Conservation (phyloP, 2,797 vertebrate genomes). For the Lateolabrax maculatus region DNA sequence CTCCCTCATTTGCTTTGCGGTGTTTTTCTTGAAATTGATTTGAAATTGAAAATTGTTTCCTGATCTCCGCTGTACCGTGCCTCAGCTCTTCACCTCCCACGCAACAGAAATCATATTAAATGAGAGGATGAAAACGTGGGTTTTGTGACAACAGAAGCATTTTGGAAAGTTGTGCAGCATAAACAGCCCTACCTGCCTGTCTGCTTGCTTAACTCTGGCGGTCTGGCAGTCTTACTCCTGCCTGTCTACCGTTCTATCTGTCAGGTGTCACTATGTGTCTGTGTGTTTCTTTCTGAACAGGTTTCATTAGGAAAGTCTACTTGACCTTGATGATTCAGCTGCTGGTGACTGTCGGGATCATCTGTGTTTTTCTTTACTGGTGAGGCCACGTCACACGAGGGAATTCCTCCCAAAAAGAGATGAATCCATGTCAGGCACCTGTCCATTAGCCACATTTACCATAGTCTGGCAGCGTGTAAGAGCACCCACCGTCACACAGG, state of each 20-base stretch:
- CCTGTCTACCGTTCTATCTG: conserved; percentile 3
- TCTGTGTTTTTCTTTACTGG: conserved; percentile 87
- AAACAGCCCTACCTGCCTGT: conserved; percentile 35
- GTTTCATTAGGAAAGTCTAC: conserved; percentile 87
- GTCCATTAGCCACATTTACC: conserved; percentile 14
- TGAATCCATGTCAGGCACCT: conserved; percentile 14
- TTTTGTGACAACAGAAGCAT: conserved; percentile 45
- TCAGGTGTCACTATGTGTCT: conserved; percentile 7
- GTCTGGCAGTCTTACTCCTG: neutral
- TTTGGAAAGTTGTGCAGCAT: conserved; percentile 36
- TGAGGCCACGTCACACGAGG: conserved; percentile 64
- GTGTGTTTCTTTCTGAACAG: conserved; percentile 61
- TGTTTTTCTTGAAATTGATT: conserved; percentile 67
- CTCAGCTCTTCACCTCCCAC: conserved; percentile 45
- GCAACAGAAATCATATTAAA: conserved; percentile 52
- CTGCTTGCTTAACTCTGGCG: conserved; percentile 19
- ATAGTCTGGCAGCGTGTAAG: neutral
- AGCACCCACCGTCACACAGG: conserved; percentile 2
- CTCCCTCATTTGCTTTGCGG: conserved; percentile 48
- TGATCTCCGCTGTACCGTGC: conserved; percentile 36
- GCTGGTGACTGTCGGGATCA: conserved; percentile 85
- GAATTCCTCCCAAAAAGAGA: conserved; percentile 12
- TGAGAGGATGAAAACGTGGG: conserved; percentile 41
- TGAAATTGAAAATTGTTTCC: conserved; percentile 61
- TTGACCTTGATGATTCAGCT: conserved; percentile 85